Conservation (phyloP, 2,797 vertebrate species). For the Fundulus diaphanus region DNA sequence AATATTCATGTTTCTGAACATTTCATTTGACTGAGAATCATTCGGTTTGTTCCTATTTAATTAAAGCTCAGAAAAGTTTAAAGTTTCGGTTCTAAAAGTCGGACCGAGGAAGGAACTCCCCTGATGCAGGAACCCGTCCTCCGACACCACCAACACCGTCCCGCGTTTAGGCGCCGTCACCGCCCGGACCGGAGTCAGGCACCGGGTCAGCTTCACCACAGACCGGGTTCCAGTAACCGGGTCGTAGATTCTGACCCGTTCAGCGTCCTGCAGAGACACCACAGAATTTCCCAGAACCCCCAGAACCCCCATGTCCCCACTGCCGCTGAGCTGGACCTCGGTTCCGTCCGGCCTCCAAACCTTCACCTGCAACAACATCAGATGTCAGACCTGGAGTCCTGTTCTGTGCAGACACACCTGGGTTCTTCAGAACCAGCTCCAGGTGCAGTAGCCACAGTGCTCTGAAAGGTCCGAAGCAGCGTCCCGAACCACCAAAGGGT, state of each 20-base stretch:
- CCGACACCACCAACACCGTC: slow-evolving; percentile 76
- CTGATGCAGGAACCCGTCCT: slow-evolving; percentile 71
- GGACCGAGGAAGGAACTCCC: slow-evolving; percentile 39
- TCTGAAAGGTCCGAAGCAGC: too few relatives aligned
- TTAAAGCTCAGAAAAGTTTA: too few relatives aligned
- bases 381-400: background rate
- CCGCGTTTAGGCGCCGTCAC: slow-evolving; percentile 63
- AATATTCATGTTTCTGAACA: too few relatives aligned
- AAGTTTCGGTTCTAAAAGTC: background rate
- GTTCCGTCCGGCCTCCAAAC: slow-evolving; percentile 77
- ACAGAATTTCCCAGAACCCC: slow-evolving; percentile 67
- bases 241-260: slow-evolving; percentile 69
- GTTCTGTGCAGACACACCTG: background rate
- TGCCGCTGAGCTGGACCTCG: slow-evolving; percentile 61
- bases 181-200: slow-evolving; percentile 45
- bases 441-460: background rate
- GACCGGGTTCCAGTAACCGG: slow-evolving; percentile 35
- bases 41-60: too few relatives aligned
- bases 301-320: slow-evolving; percentile 59
- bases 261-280: slow-evolving; percentile 59
- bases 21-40: too few relatives aligned
- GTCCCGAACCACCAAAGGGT: too few relatives aligned
- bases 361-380: slow-evolving; percentile 70
- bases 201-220: slow-evolving; percentile 22
- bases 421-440: background rate